These are phyloP conservation scores for Oenanthe melanoleuca DNA, from an alignment of 2,113 vertebrate species.

Conservation along the genomic window DNA sequence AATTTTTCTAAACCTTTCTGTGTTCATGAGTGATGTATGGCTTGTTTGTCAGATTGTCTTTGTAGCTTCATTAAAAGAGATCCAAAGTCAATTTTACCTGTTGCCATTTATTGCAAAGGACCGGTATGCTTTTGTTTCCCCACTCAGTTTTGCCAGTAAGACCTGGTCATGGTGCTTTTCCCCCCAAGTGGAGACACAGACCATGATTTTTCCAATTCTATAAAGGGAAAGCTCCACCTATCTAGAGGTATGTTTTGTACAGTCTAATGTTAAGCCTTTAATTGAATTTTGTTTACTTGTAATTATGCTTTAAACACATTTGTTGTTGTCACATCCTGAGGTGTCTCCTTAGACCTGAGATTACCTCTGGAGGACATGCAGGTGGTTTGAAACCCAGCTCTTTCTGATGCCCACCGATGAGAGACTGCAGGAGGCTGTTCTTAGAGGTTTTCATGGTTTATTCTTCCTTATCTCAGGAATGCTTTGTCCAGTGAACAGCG, in stretches of 20 bases:
- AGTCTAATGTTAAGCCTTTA: not conserved
- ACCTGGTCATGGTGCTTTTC: not conserved
- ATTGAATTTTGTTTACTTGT: not conserved
- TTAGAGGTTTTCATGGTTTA: too few relatives aligned
- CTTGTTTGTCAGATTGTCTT: not conserved
- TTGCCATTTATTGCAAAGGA: not conserved
- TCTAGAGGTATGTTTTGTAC: not conserved
- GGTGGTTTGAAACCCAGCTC: too few relatives aligned
- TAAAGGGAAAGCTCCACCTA: not conserved
- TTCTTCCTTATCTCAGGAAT: too few relatives aligned
- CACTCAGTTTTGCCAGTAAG: not conserved
- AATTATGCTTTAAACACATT: not conserved
- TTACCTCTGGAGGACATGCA: too few relatives aligned
- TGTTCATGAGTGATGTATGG: not conserved
- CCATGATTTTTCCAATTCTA: not conserved
- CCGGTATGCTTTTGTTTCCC: not conserved
- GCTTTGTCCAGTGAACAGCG: too few relatives aligned
- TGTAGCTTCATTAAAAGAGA: not conserved
- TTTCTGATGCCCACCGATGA: too few relatives aligned
- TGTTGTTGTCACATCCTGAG: not conserved
- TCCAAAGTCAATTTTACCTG: not conserved
- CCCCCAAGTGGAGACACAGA: not conserved
- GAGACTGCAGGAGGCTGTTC: too few relatives aligned
- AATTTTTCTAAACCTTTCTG: not conserved
- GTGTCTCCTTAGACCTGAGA: too few relatives aligned